Base-by-base conservation (phyloP, 2,797 vertebrate genomes). In the Huso huso region DNA sequence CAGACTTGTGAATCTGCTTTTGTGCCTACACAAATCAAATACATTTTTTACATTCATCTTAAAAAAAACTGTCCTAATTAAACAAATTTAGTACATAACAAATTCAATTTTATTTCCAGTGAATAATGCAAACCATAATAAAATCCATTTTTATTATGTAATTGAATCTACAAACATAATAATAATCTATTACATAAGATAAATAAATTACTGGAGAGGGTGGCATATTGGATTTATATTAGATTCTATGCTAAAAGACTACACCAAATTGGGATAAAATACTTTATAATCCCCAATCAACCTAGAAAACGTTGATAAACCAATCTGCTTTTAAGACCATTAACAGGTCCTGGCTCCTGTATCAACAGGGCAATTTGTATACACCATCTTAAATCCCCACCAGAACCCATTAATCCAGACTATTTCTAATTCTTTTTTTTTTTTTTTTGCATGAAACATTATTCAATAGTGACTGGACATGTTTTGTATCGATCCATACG, bases 401-500 rank as follows among this genome's bases (percentile, higher is more conserved):
- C 70, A 70, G 78, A 80, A 80, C 74, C 72, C 74, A 78, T 75
- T 84, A 81, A 87, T 81, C 83, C 76, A 53, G 8, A 49, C 4
- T 68, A 74, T 75, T 80, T 76, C 66, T 68, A 76, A 68, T 66
- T 0, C 66, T 52, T 51, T 74, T 13, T 65, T 50, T 65, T 13
- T 69, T 69, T n/a, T 37, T 74, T 75, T 71, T 64, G 69, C 8
- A 4, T 63, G 61, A 70, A 68, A 60, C 64, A 52, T 71, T 66
- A 58, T 61, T 62, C 53, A 51, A 62, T 62, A 57, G 61, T 11
- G 23, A n/a, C 66, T 51, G 61, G 23, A n/a, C 53, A 48, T 12
- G 8, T 11, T 66, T 12, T 59, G 58, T 18, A 88, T 88, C 87
- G 88, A 90, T 90, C 81, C 84, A 81, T 81, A 81, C 84, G 80